Conservation (phyloP, 1,140 invertebrate genomes). For the Lerema accius region DNA sequence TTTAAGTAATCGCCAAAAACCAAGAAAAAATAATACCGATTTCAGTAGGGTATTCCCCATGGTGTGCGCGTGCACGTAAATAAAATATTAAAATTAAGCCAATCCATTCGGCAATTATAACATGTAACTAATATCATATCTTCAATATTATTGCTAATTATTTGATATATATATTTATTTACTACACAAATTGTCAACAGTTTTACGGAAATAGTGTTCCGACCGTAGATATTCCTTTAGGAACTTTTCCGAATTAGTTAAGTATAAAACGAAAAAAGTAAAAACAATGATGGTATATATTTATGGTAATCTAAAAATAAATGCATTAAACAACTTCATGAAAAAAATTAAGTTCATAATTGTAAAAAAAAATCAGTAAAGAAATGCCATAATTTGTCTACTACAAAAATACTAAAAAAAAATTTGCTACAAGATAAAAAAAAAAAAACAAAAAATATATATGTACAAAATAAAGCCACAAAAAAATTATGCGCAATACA, state of each 20-base stretch:
- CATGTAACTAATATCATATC: neutral
- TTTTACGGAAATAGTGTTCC: neutral
- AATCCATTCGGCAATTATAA: neutral
- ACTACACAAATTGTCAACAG: neutral
- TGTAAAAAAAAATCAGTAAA: constrained; percentile 7
- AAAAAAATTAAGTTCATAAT: constrained; percentile 5
- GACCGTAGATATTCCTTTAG: constrained; percentile 5
- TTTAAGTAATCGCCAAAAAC: too few species aligned
- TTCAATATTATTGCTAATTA: neutral
- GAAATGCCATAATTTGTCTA: neutral
- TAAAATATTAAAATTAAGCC: neutral
- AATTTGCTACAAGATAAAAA: constrained; percentile 3
- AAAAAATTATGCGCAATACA: neutral
- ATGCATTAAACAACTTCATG: constrained; percentile 19
- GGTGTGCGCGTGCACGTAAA: neutral
- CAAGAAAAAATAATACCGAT: too few species aligned
- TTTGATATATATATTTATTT: neutral
- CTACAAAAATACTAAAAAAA: neutral
- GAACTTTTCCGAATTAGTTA: neutral
- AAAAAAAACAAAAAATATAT: constrained; percentile 9
- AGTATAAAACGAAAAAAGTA: neutral
- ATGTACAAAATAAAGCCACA: neutral
- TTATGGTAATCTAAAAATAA: constrained; percentile 4
- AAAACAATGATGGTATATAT: neutral
- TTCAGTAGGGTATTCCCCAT: too few species aligned